These are phyloP conservation scores for Synaphobranchus kaupii DNA, from an alignment of 2,797 vertebrate genomes.

Conservation along the genomic window DNA sequence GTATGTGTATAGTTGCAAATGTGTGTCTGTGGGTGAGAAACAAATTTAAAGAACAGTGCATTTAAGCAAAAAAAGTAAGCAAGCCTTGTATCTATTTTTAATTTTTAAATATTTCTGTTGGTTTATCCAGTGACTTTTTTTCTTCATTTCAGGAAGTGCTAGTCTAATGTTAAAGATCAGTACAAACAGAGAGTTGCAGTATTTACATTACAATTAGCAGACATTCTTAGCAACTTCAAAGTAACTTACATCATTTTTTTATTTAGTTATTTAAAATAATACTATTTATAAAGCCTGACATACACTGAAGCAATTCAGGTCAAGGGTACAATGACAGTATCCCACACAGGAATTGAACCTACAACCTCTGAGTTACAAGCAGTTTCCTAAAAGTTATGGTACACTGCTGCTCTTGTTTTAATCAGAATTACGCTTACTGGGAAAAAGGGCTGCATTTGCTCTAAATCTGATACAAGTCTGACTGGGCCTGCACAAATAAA, in stretches of 20 bases:
- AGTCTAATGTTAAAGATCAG: not conserved
- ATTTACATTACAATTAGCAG: not conserved
- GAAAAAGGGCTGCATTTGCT: too few species aligned
- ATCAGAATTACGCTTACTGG: too few species aligned
- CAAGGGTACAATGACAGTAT: too few species aligned
- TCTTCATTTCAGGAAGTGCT: not conserved
- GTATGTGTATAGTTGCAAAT: not conserved
- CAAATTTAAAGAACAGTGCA: not conserved
- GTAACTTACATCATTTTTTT: not conserved
- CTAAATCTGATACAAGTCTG: too few species aligned
- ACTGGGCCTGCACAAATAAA: too few species aligned
- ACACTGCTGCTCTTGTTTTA: too few species aligned
- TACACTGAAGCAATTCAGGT: too few species aligned
- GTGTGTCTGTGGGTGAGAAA: not conserved
- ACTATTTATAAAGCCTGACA: too few species aligned
- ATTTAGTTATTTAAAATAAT: too few species aligned
- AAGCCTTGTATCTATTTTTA: not conserved
- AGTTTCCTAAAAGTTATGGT: too few species aligned
- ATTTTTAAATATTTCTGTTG: not conserved
- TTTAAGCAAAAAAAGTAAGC: not conserved
- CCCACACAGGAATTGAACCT: too few species aligned
- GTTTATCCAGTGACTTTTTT: not conserved
- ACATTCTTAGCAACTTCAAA: not conserved
- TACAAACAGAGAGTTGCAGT: not conserved
- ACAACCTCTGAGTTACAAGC: too few species aligned